Evolutionary conservation across 1,140 invertebrate species (phyloP), one percentile per base, ranked within the genome.

Genomic region (Bicyclus anynana): DNA sequence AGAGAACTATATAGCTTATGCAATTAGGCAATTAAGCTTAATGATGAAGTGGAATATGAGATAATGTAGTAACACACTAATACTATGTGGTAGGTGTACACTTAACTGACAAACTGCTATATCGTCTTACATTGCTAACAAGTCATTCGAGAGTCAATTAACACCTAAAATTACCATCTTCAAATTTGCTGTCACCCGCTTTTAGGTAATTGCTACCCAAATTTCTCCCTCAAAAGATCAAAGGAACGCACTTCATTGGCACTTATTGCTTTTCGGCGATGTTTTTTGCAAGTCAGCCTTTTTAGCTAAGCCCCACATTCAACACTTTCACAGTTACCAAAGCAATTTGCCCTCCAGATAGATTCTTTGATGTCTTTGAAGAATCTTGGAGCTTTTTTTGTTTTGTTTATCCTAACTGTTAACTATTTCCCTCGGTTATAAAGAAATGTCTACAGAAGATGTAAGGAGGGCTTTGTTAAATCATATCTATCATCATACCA

Each of bases 181-280:
- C 20, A n/a, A 44, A 20, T 16, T 44, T 20, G 17, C 40, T 44
- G 35, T 40, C 37, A 6, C 29, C 26, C 7, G n/a, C 37, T 52
- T 37, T 21, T 38, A 37, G 35, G 13, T 40, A 26, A 18, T 20
- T 44, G 49, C 35, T 26, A 44, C 1, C 23, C 29, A 50, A 53
- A 69, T 62, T 62, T 69, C 61, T 56, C 18, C 18, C 12, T 3
- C 18, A 20, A 20, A 18, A 53, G 23, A 53, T 53, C 52, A 53
- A 53, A 53, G 23, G 52, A 20, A 18, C 26, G 23, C 38, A 40
- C 38, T 53, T 53, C 23, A 53, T 53, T 53, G 38, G 38, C 38
- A 53, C 38, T 53, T 53, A 44, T 53, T 33, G 51, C 16, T 42
- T 53, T 53, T 27, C 40, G 1, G 17, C 13, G 16, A 17, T 38